Evolutionary conservation across 2,888 invertebrate species (phyloP).

Genomic region (Smittia aterrima): DNA sequence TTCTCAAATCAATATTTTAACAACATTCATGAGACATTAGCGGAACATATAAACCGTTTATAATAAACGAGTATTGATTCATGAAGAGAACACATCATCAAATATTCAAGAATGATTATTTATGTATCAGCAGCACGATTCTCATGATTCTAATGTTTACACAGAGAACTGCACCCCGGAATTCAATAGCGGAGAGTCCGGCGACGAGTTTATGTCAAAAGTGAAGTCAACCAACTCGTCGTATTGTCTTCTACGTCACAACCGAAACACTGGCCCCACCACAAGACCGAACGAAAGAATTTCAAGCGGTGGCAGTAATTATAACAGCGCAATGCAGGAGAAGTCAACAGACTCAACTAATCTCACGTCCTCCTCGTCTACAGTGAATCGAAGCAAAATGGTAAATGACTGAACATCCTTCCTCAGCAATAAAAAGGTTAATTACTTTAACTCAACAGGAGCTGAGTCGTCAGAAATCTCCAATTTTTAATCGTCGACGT

Average conservation of each 20-base stretch:
- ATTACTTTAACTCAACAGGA: background rate
- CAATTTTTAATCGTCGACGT: constrained; percentile 50
- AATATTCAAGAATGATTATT: too few relatives aligned
- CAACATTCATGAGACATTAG: too few relatives aligned
- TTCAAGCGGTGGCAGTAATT: constrained; percentile 18
- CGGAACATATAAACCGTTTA: too few relatives aligned
- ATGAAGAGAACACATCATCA: too few relatives aligned
- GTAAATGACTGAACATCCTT: background rate
- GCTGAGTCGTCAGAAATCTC: constrained; percentile 47
- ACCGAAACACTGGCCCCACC: background rate
- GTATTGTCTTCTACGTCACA: constrained; percentile 33
- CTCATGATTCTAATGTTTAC: background rate
- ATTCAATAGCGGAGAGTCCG: background rate
- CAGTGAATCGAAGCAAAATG: constrained; percentile 16
- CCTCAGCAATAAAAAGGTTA: background rate
- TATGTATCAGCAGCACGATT: too few relatives aligned
- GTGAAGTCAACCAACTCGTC: constrained; percentile 24
- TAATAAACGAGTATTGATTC: too few relatives aligned
- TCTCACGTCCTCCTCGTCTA: background rate
- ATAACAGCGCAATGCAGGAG: constrained; percentile 11
- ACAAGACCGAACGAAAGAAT: constrained; percentile 6
- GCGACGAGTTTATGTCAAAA: background rate
- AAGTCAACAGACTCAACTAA: constrained; percentile 31
- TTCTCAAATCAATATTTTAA: too few relatives aligned
- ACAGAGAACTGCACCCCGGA: constrained; percentile 14